A percentile compares a stretch with the other conserved stretches of the same genome.
These are phyloP conservation scores for Hystrix brachyura DNA, from an alignment of 2,113 vertebrate species.

Conservation along the genomic window DNA sequence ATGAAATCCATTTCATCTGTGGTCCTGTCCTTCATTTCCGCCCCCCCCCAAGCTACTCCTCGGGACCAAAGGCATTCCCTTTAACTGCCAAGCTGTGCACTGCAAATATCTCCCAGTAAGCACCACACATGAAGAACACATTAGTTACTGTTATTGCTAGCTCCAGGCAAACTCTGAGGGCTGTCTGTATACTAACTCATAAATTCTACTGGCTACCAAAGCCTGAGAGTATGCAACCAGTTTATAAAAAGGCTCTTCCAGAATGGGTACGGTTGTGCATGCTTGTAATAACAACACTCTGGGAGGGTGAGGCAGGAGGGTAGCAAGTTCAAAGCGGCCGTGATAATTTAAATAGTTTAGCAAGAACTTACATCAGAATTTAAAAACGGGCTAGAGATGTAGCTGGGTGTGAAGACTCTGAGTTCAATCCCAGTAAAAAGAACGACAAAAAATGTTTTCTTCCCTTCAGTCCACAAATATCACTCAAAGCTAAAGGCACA, in stretches of 20 bases:
- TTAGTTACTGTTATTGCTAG: too few species aligned
- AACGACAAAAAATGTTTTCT: not conserved
- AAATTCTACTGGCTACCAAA: too few species aligned
- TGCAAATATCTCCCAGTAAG: not conserved
- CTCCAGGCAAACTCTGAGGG: not conserved
- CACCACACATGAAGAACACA: rapidly evolving
- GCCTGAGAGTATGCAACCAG: not conserved
- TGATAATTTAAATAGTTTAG: not conserved
- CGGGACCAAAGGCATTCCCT: rapidly evolving
- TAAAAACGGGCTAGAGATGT: not conserved
- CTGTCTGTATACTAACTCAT: rapidly evolving
- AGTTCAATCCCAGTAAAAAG: not conserved
- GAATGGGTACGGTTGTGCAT: not conserved
- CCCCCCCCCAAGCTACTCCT: too few species aligned
- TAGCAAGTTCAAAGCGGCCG: not conserved
- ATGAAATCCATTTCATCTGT: not conserved
- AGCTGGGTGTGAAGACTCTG: not conserved
- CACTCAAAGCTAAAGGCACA: too few species aligned
- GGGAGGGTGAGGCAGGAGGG: not conserved
- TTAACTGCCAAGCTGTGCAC: rapidly evolving
- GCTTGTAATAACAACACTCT: not conserved
- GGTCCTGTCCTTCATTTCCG: not conserved
- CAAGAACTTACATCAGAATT: not conserved
- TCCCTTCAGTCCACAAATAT: rapidly evolving
- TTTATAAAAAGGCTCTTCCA: not conserved